Percentiles rank a stretch among this genome's conserved stretches.
phyloP scores from a whole-genome alignment of 2,113 vertebrate species.

The Ellobius talpinus region DNA sequence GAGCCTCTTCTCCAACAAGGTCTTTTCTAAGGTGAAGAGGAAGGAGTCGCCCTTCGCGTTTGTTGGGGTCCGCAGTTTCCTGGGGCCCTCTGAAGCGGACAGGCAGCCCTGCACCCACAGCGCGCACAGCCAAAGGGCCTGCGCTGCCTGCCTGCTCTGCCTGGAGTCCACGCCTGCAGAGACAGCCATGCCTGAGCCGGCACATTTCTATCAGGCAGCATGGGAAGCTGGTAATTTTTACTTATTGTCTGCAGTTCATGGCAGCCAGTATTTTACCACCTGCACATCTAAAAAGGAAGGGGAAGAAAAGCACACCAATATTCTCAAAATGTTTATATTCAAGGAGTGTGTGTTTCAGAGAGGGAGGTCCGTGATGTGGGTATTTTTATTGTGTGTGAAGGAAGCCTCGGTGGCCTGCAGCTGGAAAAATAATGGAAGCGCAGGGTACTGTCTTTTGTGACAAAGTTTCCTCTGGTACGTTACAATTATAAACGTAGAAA shows the following conservation, averaged over 20 bases:
- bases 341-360: slow-evolving; percentile 81
- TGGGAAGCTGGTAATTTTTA: slow-evolving; percentile 80
- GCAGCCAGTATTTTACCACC: slow-evolving; percentile 87
- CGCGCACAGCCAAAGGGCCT: slow-evolving; percentile 47
- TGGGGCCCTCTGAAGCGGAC: not conserved
- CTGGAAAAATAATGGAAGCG: slow-evolving; percentile 87
- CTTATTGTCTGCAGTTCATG: slow-evolving; percentile 80
- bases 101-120: slow-evolving; percentile 42
- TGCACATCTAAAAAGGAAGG: slow-evolving; percentile 80
- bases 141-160: not conserved
- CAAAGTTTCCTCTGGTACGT: slow-evolving; percentile 87
- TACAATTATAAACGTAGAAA: slow-evolving; percentile 86
- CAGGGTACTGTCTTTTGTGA: slow-evolving; percentile 83
- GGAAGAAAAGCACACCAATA: slow-evolving; percentile 84
- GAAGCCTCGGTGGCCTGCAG: slow-evolving; percentile 81
- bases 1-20: not conserved
- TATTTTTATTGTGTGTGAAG: slow-evolving; percentile 83
- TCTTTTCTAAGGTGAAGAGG: not conserved
- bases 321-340: slow-evolving; percentile 86
- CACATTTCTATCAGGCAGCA: slow-evolving; percentile 78
- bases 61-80: not conserved
- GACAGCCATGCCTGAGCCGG: slow-evolving; percentile 51
- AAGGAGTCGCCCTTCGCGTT: not conserved
- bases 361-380: slow-evolving; percentile 83
- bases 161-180: slow-evolving; percentile 40